A percentile compares a stretch with the other conserved stretches of the same genome.
Evolutionary conservation across 2,888 invertebrate species (phyloP).

Genomic region (Archips xylosteana): DNA sequence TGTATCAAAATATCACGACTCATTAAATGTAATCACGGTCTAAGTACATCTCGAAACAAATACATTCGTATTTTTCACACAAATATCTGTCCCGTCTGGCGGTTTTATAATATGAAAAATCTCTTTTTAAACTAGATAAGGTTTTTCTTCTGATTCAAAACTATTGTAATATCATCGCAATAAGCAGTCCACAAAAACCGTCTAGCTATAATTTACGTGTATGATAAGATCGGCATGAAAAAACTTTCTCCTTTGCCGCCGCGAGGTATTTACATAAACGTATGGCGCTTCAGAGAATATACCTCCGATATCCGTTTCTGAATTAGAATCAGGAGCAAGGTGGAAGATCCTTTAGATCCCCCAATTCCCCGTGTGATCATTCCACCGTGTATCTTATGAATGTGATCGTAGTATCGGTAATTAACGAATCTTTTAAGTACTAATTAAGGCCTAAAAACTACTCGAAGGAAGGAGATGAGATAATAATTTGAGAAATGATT

Average conservation of each 20-base stretch:
- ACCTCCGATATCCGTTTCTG: slow-evolving; percentile 15
- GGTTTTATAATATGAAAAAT: no score
- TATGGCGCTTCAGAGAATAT: slow-evolving; percentile 2
- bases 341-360: not conserved
- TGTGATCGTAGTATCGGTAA: slow-evolving; percentile 8
- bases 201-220: not conserved
- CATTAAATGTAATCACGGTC: no score
- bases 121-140: no score
- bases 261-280: slow-evolving; percentile 4
- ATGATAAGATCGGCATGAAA: not conserved
- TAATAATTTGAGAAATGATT: not conserved
- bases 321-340: slow-evolving; percentile 10
- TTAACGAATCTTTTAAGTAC: slow-evolving; percentile 23
- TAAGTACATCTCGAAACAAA: no score
- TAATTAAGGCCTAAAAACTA: slow-evolving; percentile 29
- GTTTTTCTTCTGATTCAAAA: no score
- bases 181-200: not conserved
- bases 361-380: not conserved
- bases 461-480: not conserved
- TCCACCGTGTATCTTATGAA: slow-evolving; percentile 29
- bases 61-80: no score
- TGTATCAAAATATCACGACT: no score
- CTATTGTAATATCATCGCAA: not conserved
- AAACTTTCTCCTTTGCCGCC: not conserved
- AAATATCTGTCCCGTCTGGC: no score